Evolutionary conservation across 2,888 invertebrate genomes (phyloP), one percentile per base, ranked within the genome.

Genomic region (Timema cristinae): DNA sequence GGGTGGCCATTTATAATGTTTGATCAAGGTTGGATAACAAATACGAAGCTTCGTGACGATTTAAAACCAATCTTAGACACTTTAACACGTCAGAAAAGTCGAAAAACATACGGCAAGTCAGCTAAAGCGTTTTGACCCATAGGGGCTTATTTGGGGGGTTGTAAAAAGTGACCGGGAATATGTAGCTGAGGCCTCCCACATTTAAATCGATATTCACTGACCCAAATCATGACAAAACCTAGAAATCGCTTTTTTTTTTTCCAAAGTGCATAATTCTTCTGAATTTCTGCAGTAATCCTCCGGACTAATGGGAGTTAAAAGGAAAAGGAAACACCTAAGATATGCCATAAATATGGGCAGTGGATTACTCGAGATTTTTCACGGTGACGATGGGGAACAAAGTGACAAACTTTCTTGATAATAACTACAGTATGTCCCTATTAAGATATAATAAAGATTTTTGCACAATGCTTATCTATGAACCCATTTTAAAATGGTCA

Each of bases 251-350:
- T 59, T 59, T 59, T n/a, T 59, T 59, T 59, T n/a, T 59, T 6
- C 59, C 6, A 59, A 59, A 59, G 59, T 59, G 59, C 59, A n/a
- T 59, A 59, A 59, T 59, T 59, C 59, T n/a, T n/a, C n/a, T n/a
- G n/a, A n/a, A n/a, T n/a, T n/a, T n/a, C n/a, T n/a, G n/a, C n/a
- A n/a, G n/a, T n/a, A n/a, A n/a, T n/a, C n/a, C n/a, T n/a, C n/a
- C n/a, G n/a, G n/a, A n/a, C n/a, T n/a, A n/a, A n/a, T n/a, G n/a
- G n/a, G n/a, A n/a, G n/a, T n/a, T n/a, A n/a, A n/a, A n/a, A n/a
- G n/a, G n/a, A n/a, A n/a, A n/a, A n/a, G n/a, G n/a, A n/a, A n/a
- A n/a, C n/a, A n/a, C n/a, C n/a, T n/a, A n/a, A n/a, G n/a, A n/a
- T n/a, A n/a, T n/a, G n/a, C n/a, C n/a, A n/a, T n/a, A n/a, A n/a